Conservation (phyloP, 2,888 invertebrate species). For the Himalopsyche tibetana region DNA sequence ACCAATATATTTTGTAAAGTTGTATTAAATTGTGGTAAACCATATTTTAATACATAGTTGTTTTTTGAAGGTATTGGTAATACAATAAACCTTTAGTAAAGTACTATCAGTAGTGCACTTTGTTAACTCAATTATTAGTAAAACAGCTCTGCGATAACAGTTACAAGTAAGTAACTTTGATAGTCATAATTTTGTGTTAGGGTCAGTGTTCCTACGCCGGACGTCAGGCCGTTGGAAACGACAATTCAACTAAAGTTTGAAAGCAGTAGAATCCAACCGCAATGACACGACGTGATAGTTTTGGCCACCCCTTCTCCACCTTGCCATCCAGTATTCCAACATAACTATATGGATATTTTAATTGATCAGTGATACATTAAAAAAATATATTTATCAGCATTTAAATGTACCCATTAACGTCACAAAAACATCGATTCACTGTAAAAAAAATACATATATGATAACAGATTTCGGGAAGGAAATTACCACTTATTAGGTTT, state of each 20-base stretch:
- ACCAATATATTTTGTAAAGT: too few species aligned
- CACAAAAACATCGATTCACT: too few species aligned
- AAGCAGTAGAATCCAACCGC: slow-evolving; percentile 6
- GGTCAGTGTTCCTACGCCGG: background rate
- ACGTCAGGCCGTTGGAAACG: background rate
- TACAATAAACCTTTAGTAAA: too few species aligned
- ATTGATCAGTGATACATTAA: background rate
- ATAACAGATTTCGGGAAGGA: too few species aligned
- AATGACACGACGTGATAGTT: slow-evolving; percentile 6
- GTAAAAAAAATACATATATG: too few species aligned
- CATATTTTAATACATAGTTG: too few species aligned
- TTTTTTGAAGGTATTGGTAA: too few species aligned
- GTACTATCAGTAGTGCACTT: too few species aligned
- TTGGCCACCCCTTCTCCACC: background rate
- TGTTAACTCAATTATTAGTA: slow-evolving; percentile 19
- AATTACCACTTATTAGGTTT: too few species aligned
- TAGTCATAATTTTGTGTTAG: slow-evolving; percentile 4
- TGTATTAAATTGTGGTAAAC: too few species aligned
- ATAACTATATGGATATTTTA: background rate
- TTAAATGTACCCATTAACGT: background rate
- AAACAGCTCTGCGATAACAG: background rate
- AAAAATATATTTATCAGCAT: background rate
- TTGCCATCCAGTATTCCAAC: background rate
- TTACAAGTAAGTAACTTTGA: slow-evolving; percentile 13
- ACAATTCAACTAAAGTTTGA: slow-evolving; percentile 26